These are phyloP conservation scores for Leguminivora glycinivorella DNA, from an alignment of 1,140 invertebrate species.

Conservation along the genomic window DNA sequence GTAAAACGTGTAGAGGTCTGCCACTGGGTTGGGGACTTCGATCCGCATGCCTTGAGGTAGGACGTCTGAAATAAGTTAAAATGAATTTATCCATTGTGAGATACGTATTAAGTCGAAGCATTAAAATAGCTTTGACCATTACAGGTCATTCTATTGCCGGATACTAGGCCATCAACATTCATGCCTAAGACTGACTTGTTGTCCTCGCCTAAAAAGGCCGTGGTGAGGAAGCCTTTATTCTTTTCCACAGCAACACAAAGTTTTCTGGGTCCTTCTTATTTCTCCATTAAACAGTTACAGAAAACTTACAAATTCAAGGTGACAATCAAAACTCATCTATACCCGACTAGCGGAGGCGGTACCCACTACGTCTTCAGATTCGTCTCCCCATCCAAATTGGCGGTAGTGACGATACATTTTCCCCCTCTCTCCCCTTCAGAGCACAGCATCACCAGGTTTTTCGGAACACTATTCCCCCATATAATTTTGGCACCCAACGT, in stretches of 20 bases:
- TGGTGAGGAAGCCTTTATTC: too few relatives aligned
- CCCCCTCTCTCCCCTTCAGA: conserved; percentile 94
- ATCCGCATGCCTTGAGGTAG: conserved; percentile 81
- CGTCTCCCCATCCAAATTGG: conserved; percentile 99
- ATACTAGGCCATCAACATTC: too few relatives aligned
- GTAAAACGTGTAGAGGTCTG: conserved; percentile 89
- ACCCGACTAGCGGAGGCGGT: conserved; percentile 67
- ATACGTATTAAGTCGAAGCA: not conserved
- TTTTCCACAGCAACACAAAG: too few relatives aligned
- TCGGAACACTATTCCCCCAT: conserved; percentile 87
- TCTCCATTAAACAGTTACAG: too few relatives aligned
- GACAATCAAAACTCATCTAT: conserved; percentile 33
- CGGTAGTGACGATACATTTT: conserved; percentile 99
- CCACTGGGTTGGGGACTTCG: conserved; percentile 83
- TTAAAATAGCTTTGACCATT: too few relatives aligned
- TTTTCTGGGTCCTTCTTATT: too few relatives aligned
- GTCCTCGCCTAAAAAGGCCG: too few relatives aligned
- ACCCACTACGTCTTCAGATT: conserved; percentile 94
- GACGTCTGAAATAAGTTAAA: conserved; percentile 55
- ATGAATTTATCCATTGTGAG: too few relatives aligned
- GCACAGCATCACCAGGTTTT: conserved; percentile 87
- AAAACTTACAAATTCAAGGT: too few relatives aligned
- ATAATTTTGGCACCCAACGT: too few relatives aligned
- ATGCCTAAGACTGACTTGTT: too few relatives aligned
- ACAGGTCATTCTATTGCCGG: too few relatives aligned